A percentile compares a stretch with the other conserved stretches of the same genome.
phyloP scores from a whole-genome alignment of 2,888 invertebrate genomes.

The Lasioglossum figueresi region DNA sequence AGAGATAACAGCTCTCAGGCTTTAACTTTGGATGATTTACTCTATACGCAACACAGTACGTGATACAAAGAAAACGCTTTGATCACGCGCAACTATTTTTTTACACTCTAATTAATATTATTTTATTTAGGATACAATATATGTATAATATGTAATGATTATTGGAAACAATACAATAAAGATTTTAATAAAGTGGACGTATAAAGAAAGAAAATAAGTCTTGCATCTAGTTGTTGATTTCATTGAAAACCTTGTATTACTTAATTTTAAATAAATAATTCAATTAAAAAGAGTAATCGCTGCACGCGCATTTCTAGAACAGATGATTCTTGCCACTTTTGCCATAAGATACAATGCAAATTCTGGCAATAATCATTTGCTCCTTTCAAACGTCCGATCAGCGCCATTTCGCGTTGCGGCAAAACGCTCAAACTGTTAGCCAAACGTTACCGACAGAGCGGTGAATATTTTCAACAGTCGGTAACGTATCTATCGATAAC shows the following conservation, averaged over 20 bases:
- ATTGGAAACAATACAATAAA: slow-evolving; percentile 55
- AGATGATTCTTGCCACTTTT: neutral
- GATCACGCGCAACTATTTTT: neutral
- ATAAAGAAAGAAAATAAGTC: slow-evolving; percentile 68
- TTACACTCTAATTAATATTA: neutral
- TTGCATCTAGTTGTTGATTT: slow-evolving; percentile 25
- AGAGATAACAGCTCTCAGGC: slow-evolving; percentile 55
- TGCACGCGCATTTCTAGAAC: neutral
- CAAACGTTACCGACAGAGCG: neutral
- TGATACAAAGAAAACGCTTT: neutral
- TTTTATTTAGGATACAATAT: neutral
- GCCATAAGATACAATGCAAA: neutral
- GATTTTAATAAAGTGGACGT: slow-evolving; percentile 25
- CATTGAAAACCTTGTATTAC: neutral
- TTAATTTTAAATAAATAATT: neutral
- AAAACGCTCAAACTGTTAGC: neutral
- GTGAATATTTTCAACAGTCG: neutral
- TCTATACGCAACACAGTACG: neutral
- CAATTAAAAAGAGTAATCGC: neutral
- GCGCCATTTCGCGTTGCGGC: neutral
- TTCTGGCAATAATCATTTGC: neutral
- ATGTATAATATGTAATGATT: neutral
- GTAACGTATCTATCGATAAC: neutral
- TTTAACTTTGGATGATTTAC: neutral
- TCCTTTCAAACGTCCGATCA: neutral